Percentiles rank a stretch among this genome's conserved stretches.
Conservation (phyloP, 2,113 vertebrate genomes). For the Thermophis baileyi region DNA sequence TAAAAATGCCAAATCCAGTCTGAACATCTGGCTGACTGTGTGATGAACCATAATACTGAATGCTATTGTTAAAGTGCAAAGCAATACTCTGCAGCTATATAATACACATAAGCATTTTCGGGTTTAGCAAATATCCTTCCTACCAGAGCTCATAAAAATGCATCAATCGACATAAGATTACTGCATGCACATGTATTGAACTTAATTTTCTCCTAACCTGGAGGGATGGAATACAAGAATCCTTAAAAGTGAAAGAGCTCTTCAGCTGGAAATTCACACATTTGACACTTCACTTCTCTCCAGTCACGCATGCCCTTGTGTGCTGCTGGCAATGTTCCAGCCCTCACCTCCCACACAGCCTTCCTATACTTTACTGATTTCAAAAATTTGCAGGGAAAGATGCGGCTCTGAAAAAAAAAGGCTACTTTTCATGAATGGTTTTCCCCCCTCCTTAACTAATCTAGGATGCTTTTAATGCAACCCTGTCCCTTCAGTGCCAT, state of each 20-base stretch:
- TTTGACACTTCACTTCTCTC: neutral
- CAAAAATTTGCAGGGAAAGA: neutral
- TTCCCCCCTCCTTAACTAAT: neutral
- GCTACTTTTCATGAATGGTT: neutral
- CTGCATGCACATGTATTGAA: too few relatives aligned
- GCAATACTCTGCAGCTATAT: neutral
- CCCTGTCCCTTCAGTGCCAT: neutral
- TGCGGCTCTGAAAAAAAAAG: neutral
- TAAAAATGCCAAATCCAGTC: too few relatives aligned
- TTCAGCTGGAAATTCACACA: neutral
- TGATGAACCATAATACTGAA: neutral
- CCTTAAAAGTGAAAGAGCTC: neutral
- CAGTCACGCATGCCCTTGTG: neutral
- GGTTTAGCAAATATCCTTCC: neutral
- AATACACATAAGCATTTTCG: neutral
- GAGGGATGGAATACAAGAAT: neutral
- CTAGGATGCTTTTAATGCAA: neutral
- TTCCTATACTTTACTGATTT: neutral
- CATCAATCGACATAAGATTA: neutral
- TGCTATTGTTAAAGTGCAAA: neutral
- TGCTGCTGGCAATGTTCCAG: neutral
- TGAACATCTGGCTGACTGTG: neutral
- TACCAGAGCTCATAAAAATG: neutral
- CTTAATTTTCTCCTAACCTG: neutral
- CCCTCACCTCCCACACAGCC: neutral